Percentiles rank a stretch among this genome's conserved stretches.
Evolutionary conservation across 1,140 invertebrate genomes (phyloP).

Genomic region (Colletes latitarsis): DNA sequence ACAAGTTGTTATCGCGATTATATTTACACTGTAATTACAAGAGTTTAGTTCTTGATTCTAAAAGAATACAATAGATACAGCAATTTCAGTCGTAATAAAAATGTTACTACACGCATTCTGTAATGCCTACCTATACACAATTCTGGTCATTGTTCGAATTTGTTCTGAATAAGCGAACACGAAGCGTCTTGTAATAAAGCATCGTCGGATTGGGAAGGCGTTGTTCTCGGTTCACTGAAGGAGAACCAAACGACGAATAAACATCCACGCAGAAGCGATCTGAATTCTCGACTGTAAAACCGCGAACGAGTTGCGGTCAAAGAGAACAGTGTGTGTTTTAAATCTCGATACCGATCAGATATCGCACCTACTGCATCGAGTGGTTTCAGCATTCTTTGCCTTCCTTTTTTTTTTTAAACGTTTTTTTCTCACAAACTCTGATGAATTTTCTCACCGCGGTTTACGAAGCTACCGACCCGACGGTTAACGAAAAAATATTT

Average conservation of each 20-base stretch:
- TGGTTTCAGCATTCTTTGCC: neutral
- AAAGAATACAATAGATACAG: too few relatives aligned
- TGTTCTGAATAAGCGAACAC: constrained; percentile 10
- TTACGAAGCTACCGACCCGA: too few relatives aligned
- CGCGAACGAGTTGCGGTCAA: constrained; percentile 43
- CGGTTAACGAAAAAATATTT: neutral
- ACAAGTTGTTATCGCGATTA: neutral
- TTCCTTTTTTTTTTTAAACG: neutral
- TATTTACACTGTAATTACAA: too few relatives aligned
- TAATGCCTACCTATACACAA: neutral
- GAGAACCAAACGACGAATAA: constrained; percentile 49
- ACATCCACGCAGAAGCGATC: constrained; percentile 36
- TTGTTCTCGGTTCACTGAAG: constrained; percentile 38
- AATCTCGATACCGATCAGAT: constrained; percentile 39
- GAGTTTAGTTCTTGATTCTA: too few relatives aligned
- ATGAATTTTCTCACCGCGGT: neutral
- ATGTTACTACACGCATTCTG: too few relatives aligned
- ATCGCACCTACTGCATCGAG: constrained; percentile 33
- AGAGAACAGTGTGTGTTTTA: constrained; percentile 33
- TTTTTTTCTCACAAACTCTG: neutral
- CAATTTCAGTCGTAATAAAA: too few relatives aligned
- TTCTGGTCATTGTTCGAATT: neutral
- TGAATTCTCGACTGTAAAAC: constrained; percentile 40
- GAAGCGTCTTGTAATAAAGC: constrained; percentile 25
- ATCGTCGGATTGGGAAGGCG: neutral